phyloP scores from a whole-genome alignment of 1,140 invertebrate species.

The Zelostemma sp. region DNA sequence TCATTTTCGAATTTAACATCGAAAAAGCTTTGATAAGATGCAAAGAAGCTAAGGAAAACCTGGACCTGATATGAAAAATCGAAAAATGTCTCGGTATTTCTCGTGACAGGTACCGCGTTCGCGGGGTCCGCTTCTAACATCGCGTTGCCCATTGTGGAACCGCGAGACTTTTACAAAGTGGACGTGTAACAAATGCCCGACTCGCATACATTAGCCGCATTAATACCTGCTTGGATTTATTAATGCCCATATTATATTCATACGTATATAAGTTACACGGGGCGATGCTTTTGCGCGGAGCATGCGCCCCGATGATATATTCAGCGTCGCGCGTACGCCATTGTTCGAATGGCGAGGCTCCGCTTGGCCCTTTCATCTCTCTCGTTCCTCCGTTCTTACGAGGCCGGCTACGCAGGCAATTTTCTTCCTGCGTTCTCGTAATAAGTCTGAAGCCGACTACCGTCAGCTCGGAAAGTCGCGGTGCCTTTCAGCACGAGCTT shows the following conservation, averaged over 20 bases:
- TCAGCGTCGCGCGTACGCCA: slow-evolving; percentile 41
- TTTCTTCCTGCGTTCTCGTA: slow-evolving; percentile 26
- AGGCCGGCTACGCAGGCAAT: slow-evolving; percentile 14
- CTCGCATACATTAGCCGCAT: slow-evolving; percentile 64
- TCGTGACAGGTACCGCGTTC: background rate
- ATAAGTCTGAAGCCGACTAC: slow-evolving; percentile 15
- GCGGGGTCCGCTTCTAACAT: slow-evolving; percentile 41
- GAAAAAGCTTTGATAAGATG: too few species aligned
- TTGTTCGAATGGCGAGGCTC: slow-evolving; percentile 23
- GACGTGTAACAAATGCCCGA: slow-evolving; percentile 58
- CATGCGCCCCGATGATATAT: slow-evolving; percentile 59
- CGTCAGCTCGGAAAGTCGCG: background rate
- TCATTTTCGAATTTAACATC: too few species aligned
- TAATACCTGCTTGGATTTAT: slow-evolving; percentile 65
- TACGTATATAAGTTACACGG: slow-evolving; percentile 33
- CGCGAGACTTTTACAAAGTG: slow-evolving; percentile 50
- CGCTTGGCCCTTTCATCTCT: slow-evolving; percentile 28
- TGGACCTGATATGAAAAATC: too few species aligned
- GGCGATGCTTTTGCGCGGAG: slow-evolving; percentile 25
- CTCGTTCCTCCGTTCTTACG: slow-evolving; percentile 15
- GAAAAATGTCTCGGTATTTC: too few species aligned
- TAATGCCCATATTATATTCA: slow-evolving; percentile 65
- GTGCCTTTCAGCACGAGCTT: background rate
- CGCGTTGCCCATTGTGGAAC: slow-evolving; percentile 24
- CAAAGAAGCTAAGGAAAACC: too few species aligned